Evolutionary conservation across 2,888 invertebrate species (phyloP), one percentile per base, ranked within the genome.

Genomic region (Eledona agricola): DNA sequence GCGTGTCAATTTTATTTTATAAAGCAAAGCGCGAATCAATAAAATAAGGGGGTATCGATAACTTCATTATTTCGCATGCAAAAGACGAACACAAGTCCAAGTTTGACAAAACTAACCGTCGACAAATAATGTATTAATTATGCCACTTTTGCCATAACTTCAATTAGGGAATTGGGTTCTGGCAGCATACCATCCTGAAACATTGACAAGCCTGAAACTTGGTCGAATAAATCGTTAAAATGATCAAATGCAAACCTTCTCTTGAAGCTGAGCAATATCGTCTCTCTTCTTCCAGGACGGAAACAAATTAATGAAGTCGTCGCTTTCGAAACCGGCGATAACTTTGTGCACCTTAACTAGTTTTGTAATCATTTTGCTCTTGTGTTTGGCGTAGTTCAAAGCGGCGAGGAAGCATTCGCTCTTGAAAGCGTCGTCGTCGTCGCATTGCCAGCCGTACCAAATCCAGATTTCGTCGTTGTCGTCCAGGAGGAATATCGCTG

Each of bases 401-500:
- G 58, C 51, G 0, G 55, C 60, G 11, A 59, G 29, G 4, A 58
- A 43, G 9, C 55, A 49, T 12, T 63, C 59, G 16, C 31, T 50
- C 20, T 43, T 31, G 40, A 58, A 57, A 6, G 17, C 29, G 19
- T 51, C 43, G 20, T 32, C 7, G 15, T 55, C 56, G 20, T 19
- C 32, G 7, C 32, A 22, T 10, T 50, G 40, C 47, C 31, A 38
- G 3, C 58, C 60, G 49, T 63, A 51, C 62, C 63, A 63, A n/a
- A 67, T 46, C 65, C 65, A 67, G n/a, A 67, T 55, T 32, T 64
- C 60, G 7, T 51, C 46, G 38, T 62, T 26, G 26, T 66, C 63
- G 51, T 66, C 65, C 13, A 67, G 45, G 3, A 67, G 40, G 49
- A 67, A 67, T 29, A 64, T 49, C 1, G 64, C 65, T 65, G 34